Conservation (phyloP, 2,113 vertebrate species). For the Menidia beryllina region DNA sequence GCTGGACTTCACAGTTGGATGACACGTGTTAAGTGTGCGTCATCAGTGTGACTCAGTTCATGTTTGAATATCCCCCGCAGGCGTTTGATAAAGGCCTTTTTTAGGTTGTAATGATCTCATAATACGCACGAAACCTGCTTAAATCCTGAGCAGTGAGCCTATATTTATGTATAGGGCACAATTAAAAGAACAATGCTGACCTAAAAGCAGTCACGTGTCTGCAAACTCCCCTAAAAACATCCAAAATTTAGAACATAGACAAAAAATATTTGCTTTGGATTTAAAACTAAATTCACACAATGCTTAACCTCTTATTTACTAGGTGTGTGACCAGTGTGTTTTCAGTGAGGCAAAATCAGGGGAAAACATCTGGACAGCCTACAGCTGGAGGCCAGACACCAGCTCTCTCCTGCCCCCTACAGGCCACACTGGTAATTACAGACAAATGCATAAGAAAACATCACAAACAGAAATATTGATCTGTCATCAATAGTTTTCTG, state of each 20-base stretch:
- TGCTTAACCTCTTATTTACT: background rate
- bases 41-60: slow-evolving; percentile 27
- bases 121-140: background rate
- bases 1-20: slow-evolving; percentile 40
- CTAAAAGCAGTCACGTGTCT: background rate
- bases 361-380: background rate
- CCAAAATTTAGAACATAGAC: too few relatives aligned
- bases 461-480: too few relatives aligned
- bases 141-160: background rate
- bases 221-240: too few relatives aligned
- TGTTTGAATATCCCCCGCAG: background rate
- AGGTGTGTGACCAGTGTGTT: background rate
- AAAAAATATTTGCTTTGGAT: background rate
- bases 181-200: background rate
- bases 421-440: slow-evolving; percentile 16
- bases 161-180: too few relatives aligned
- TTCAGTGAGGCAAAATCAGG: background rate
- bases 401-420: slow-evolving; percentile 11
- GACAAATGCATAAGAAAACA: background rate
- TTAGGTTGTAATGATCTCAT: background rate
- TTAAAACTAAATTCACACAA: background rate
- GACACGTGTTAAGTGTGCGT: slow-evolving; percentile 45
- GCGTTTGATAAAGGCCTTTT: background rate
- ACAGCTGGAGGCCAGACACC: background rate
- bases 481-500: too few relatives aligned